Base-by-base conservation (phyloP, 2,888 invertebrate species). In the Dryococelus australis region DNA sequence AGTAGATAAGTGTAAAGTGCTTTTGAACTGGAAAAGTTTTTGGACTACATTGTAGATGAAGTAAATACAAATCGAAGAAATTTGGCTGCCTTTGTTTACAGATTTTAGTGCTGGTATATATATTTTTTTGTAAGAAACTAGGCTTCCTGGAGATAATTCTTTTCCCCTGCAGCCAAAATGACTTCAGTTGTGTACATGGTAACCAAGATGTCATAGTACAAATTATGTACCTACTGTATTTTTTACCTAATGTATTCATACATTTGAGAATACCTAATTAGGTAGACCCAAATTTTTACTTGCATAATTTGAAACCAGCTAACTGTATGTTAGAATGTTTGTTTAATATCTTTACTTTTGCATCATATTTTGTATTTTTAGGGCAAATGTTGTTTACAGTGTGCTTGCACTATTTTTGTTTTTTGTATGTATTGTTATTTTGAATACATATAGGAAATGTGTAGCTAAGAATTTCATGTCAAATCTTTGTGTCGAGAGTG, bases 1-100 rank as follows among this genome's bases (percentile, higher is more conserved):
- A 43, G 84, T 84, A 84, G 84, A 84, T 84, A 10, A 47, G 26
- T 84, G 84, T 84, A 84, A 35, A 84, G 43, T 84, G 84, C 84
- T 84, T 84, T 84, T 84, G 84, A 47, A 47, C 84, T n/a, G n/a
- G n/a, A 65, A 5, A 65, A 8, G 65, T 65, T 65, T 65, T 65
- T 20, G 0, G 65, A 65, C 24, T 65, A 20, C 65, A 65, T 8
- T 65, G 10, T 65, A n/a, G 24, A 8, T 65, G 20, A 65, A 16
- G 65, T 65, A 65, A 65, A 16, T 12, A 65, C 16, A n/a, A 65
- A 20, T n/a, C n/a, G 6, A 20, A 24, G 24, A 65, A n/a, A 20
- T 65, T 65, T 65, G 24, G n/a, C 65, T 65, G 65, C 65, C 35
- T 35, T 65, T 10, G 12, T 65, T 24, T 10, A n/a, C 65, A 51